Conservation (phyloP, 2,113 vertebrate genomes). For the Salvator merianae region DNA sequence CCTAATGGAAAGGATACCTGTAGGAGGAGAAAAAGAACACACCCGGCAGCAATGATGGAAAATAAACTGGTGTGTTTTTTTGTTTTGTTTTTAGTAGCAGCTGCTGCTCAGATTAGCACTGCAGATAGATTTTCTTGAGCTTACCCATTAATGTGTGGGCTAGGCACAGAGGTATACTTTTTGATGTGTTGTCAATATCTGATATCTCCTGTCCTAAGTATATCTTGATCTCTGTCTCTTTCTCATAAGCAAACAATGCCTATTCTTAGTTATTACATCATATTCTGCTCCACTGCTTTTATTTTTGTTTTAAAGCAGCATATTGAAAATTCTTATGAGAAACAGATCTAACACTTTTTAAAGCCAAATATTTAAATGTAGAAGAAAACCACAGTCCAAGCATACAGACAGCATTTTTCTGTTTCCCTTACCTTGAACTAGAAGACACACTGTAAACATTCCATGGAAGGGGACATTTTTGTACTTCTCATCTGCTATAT, state of each 20-base stretch:
- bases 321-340: conserved; percentile 15
- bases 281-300: not conserved
- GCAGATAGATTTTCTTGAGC: conserved; percentile 19
- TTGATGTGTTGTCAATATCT: conserved; percentile 8
- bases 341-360: not conserved
- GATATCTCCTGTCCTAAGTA: not conserved
- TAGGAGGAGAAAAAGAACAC: conserved; percentile 12
- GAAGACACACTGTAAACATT: not conserved
- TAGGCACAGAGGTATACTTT: not conserved
- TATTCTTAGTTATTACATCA: not conserved
- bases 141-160: not conserved
- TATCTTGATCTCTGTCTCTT: not conserved
- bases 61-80: not conserved
- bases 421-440: conserved; percentile 6
- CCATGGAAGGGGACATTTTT: not conserved
- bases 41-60: conserved; percentile 19
- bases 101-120: conserved; percentile 1
- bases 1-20: conserved; percentile 31
- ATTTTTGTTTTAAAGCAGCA: conserved; percentile 21
- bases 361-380: conserved; percentile 31
- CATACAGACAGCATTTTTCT: conserved; percentile 21
- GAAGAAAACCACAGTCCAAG: conserved; percentile 42
- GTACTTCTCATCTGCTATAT: not conserved
- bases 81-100: conserved; percentile 1
- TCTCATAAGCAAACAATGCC: not conserved